Conservation (phyloP, 2,888 invertebrate species). For the Drosophila aldrichi region DNA sequence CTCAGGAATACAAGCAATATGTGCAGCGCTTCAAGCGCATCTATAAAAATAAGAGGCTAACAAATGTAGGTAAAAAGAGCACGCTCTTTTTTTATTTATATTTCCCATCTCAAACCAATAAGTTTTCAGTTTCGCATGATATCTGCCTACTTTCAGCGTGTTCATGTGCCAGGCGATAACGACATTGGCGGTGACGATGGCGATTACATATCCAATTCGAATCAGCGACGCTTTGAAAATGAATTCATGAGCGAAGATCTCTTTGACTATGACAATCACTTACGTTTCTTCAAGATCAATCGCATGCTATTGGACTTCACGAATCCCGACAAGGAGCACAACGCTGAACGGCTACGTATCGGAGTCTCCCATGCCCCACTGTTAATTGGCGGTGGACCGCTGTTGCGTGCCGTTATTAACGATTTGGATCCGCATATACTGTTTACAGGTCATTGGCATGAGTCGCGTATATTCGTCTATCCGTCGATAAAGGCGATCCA, state of each 20-base stretch:
- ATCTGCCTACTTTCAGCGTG: slow-evolving; percentile 87
- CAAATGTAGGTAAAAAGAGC: slow-evolving; percentile 62
- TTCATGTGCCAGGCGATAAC: slow-evolving; percentile 98
- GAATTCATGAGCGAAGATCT: slow-evolving; percentile 90
- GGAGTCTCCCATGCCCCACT: slow-evolving; percentile 91
- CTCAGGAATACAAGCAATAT: slow-evolving; percentile 90
- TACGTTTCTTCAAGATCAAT: slow-evolving; percentile 91
- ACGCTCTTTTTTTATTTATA: no score
- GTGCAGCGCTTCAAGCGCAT: slow-evolving; percentile 90
- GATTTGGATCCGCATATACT: slow-evolving; percentile 89
- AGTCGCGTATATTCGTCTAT: slow-evolving; percentile 84
- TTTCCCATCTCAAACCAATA: background rate
- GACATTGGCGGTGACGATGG: slow-evolving; percentile 98
- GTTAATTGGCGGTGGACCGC: slow-evolving; percentile 84
- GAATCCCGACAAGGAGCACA: slow-evolving; percentile 85
- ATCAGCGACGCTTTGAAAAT: slow-evolving; percentile 90
- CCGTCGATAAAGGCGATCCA: slow-evolving; percentile 83
- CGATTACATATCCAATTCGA: slow-evolving; percentile 88
- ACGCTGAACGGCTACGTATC: slow-evolving; percentile 85
- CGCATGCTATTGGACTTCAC: slow-evolving; percentile 89
- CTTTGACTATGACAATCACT: slow-evolving; percentile 87
- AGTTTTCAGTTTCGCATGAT: slow-evolving; percentile 71
- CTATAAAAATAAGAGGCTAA: slow-evolving; percentile 82
- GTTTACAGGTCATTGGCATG: slow-evolving; percentile 90
- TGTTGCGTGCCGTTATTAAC: slow-evolving; percentile 86